Conservation (phyloP, 2,113 vertebrate genomes). For the Indri indri region DNA sequence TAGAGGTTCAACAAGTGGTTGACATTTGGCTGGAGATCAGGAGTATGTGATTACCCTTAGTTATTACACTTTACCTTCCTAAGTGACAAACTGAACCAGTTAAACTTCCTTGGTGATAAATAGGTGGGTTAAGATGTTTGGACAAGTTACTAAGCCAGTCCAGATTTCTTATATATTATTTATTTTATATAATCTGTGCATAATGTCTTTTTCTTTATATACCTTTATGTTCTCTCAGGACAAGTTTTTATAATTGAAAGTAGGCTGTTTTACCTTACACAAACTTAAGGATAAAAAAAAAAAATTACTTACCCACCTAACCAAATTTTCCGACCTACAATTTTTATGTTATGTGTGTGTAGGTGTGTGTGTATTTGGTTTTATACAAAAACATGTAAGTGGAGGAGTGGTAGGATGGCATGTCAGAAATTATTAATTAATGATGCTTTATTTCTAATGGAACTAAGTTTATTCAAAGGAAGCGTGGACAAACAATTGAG, state of each 20-base stretch:
- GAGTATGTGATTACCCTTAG: not conserved
- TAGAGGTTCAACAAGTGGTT: not conserved
- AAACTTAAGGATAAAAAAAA: not conserved
- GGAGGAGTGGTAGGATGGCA: not conserved
- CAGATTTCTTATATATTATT: not conserved
- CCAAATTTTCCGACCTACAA: not conserved
- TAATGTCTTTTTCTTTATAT: not conserved
- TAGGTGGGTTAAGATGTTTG: not conserved
- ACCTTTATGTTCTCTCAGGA: not conserved
- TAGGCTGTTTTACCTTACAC: not conserved
- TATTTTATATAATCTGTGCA: not conserved
- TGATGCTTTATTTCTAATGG: not conserved
- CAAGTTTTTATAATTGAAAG: not conserved
- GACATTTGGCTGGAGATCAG: not conserved
- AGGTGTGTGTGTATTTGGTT: not conserved
- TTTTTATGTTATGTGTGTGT: not conserved
- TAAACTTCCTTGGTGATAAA: not conserved
- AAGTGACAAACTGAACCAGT: not conserved
- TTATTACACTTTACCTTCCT: not conserved
- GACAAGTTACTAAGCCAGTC: not conserved
- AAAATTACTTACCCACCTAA: not conserved
- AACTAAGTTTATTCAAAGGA: not conserved
- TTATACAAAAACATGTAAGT: not conserved
- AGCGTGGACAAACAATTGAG: not conserved
- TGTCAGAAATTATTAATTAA: not conserved